Evolutionary conservation across 2,113 vertebrate species (phyloP), one percentile per base, ranked within the genome.

Genomic region (Gracilinanus agilis): DNA sequence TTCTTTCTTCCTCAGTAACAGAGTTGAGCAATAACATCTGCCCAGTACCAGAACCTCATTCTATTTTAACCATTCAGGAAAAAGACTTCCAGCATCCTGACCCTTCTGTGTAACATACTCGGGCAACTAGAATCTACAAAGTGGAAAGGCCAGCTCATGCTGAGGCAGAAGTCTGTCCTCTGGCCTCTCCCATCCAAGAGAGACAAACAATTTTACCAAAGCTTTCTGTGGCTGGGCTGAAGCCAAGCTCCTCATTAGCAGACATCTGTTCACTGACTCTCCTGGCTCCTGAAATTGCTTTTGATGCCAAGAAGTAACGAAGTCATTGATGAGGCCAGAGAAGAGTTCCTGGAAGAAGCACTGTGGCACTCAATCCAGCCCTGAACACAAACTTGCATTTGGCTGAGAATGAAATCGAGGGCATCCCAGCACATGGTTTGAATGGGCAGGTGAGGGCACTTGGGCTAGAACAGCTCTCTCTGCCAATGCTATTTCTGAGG

Each of bases 261-360:
- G 61, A 54, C 55, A 90, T 55, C 94, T 56, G 56, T 67, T 54
- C 89, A 92, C 25, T 89, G 92, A 90, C 23, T 67, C 19, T 0
- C 27, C 54, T 89, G 91, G 91, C 91, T 89, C 91, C 58, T 44
- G 44, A 75, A 91, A 53, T 89, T 89, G 88, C 88, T 92, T 54
- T 93, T 54, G 9, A 4, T 91, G 90, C 88, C 92, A 91, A 75
- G 90, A 44, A 96, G 34, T 11, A 91, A 25, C 67, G 90, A n/a
- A 75, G 44, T 29, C 25, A 89, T 8, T 88, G 53, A 44, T 54
- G 34, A 91, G 94, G 88, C 29, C 95, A 90, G 53, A 89, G 94
- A 93, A 90, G 88, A 90, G 90, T 54, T 93, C 54, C 91, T 54
- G 25, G 55, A 23, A 67, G 55, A 24, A 58, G 55, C 24, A 56